Evolutionary conservation across 2,797 vertebrate species (phyloP).

Genomic region (Falco peregrinus): DNA sequence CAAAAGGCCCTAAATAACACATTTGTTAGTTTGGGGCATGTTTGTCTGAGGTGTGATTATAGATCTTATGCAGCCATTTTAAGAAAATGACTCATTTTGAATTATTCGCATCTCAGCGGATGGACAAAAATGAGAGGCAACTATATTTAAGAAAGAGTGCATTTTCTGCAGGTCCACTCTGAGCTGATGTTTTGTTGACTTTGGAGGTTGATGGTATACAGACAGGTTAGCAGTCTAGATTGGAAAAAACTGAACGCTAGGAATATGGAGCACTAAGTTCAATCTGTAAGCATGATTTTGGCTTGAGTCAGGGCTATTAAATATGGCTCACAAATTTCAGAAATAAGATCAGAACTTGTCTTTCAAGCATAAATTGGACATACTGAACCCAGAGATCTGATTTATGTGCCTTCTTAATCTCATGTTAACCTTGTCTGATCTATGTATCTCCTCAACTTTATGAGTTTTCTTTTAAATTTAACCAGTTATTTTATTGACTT

Average conservation of each 20-base stretch:
- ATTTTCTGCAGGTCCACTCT: neutral
- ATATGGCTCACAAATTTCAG: neutral
- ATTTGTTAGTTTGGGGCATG: neutral
- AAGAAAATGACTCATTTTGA: neutral
- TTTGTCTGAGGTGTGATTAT: constrained; percentile 25
- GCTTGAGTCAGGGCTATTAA: neutral
- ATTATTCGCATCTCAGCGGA: neutral
- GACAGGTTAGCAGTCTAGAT: neutral
- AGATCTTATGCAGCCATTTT: constrained; percentile 21
- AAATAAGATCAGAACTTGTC: neutral
- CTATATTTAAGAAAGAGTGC: neutral
- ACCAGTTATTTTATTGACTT: neutral
- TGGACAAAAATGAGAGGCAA: neutral
- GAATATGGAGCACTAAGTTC: neutral
- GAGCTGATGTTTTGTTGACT: neutral
- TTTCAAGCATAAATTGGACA: neutral
- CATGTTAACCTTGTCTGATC: neutral
- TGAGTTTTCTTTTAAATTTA: neutral
- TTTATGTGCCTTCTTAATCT: neutral
- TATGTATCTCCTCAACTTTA: neutral
- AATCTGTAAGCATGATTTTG: neutral
- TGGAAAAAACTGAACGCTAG: neutral
- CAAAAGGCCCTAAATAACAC: constrained; percentile 16
- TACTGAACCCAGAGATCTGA: neutral
- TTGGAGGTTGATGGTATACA: neutral